These are phyloP conservation scores for Zootermopsis nevadensis DNA, from an alignment of 2,888 invertebrate species.

Conservation along the genomic window DNA sequence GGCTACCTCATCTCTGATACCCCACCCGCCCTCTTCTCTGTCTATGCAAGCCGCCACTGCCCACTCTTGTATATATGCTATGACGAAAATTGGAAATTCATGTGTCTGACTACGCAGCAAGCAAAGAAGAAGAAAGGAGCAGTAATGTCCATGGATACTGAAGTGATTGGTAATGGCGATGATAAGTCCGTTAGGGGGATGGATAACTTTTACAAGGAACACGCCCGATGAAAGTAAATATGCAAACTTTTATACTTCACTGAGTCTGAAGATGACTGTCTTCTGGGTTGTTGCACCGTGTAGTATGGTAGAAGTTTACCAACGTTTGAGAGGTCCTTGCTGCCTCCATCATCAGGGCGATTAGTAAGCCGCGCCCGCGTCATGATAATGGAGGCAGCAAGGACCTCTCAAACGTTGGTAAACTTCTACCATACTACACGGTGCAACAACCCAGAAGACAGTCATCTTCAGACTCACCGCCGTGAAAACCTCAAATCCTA, in stretches of 20 bases:
- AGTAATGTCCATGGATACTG: neutral
- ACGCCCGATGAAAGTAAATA: conserved; percentile 44
- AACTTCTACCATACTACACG: too few relatives aligned
- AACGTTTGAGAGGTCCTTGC: too few relatives aligned
- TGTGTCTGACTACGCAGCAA: conserved; percentile 37
- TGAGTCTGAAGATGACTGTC: too few relatives aligned
- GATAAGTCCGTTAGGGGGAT: neutral
- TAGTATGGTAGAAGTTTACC: too few relatives aligned
- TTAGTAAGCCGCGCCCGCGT: too few relatives aligned
- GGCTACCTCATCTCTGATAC: conserved; percentile 12
- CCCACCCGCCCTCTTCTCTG: neutral
- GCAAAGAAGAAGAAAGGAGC: neutral
- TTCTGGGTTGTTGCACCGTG: too few relatives aligned
- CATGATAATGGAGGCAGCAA: too few relatives aligned
- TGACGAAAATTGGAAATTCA: conserved; percentile 52
- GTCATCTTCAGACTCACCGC: too few relatives aligned
- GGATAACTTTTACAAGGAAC: conserved; percentile 38
- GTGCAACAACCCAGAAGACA: too few relatives aligned
- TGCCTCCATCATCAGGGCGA: too few relatives aligned
- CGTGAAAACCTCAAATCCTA: too few relatives aligned
- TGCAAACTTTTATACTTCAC: conserved; percentile 7
- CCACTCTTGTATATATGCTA: conserved; percentile 46
- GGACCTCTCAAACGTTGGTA: too few relatives aligned
- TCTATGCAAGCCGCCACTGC: conserved; percentile 10
- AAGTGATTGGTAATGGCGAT: neutral